Evolutionary conservation across 35 echinoderm and acorn worm genomes (phyloP), one percentile per base, ranked within the genome.

Genomic region (Apostichopus japonicus): DNA sequence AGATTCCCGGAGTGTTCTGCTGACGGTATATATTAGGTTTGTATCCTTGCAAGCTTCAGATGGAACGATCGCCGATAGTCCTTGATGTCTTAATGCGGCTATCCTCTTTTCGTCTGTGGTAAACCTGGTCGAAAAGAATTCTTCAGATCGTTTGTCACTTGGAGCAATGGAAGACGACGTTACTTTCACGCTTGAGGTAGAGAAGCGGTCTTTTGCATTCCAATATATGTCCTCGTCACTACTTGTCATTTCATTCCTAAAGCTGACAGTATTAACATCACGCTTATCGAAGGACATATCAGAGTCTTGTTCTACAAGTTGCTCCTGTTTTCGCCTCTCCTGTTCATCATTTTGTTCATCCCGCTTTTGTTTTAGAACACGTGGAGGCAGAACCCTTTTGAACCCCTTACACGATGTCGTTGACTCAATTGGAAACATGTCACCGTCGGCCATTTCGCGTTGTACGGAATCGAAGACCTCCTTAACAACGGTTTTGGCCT

Each of bases 141-240:
- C 56, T 24, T 87, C 86, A 6, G 17, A 6, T 24, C 4, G 8
- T 67, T 53, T 27, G 63, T 62, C 86, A 44, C 2, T 55, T 8
- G 54, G 25, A 4, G 58, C 25, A 62, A 58, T 62, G 10, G 86
- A 71, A 23, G 57, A 55, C 17, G 33, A 44, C 19, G 24, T 57
- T 10, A 84, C 10, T 57, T 84, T 63, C 9, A 89, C 16, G 51
- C 24, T 89, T 67, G 56, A 59, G 8, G 56, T 72, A 53, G 86
- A 89, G 86, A 89, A 89, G 27, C 86, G 56, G n/a, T 89, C 86
- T 15, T 63, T 33, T 10, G 86, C 67, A n/a, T 89, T 73, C 61
- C 67, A 89, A 61, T 63, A 89, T 21, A 89, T 56, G 19, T 89
- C 86, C 51, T 89, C 86, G 6, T 89, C 86, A 89, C 86, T 89